Evolutionary conservation across 2,888 invertebrate genomes (phyloP).

Genomic region (Agapetus fuscipes): DNA sequence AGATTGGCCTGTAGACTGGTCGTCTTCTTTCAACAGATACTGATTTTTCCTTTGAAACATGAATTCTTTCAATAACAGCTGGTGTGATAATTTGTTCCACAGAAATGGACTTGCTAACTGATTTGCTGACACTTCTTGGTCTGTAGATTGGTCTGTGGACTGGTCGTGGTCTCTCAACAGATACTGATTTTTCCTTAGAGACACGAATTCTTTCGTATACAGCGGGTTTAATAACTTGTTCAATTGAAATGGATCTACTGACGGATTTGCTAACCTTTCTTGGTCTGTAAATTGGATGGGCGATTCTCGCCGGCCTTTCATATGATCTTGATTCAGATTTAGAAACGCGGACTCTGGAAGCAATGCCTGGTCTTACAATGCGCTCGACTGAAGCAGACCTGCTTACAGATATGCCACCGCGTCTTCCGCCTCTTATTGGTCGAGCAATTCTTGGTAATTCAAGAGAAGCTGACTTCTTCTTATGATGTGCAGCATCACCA

Average conservation of each 20-base stretch:
- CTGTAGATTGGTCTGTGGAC: background rate
- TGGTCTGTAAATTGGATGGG: background rate
- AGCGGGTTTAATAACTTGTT: constrained; percentile 1
- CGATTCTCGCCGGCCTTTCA: background rate
- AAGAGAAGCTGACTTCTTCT: background rate
- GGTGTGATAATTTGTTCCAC: background rate
- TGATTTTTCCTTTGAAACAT: background rate
- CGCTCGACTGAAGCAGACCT: constrained; percentile 1
- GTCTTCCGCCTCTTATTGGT: background rate
- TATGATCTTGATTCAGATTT: background rate
- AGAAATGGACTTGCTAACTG: background rate
- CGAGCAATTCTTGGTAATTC: background rate
- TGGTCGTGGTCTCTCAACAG: constrained; percentile 7
- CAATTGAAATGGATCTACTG: constrained; percentile 4
- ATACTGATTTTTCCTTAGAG: constrained; percentile 1
- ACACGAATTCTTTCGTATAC: background rate
- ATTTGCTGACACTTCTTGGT: background rate
- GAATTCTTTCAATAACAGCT: background rate
- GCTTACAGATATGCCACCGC: constrained; percentile 1
- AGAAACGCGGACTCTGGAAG: background rate
- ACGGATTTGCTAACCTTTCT: background rate
- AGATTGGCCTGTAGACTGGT: background rate
- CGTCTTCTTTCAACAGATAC: background rate
- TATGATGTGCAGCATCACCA: constrained; percentile 6
- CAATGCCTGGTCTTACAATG: constrained; percentile 3